Evolutionary conservation across 2,888 invertebrate species (phyloP).

Genomic region (Microchrysa polita): DNA sequence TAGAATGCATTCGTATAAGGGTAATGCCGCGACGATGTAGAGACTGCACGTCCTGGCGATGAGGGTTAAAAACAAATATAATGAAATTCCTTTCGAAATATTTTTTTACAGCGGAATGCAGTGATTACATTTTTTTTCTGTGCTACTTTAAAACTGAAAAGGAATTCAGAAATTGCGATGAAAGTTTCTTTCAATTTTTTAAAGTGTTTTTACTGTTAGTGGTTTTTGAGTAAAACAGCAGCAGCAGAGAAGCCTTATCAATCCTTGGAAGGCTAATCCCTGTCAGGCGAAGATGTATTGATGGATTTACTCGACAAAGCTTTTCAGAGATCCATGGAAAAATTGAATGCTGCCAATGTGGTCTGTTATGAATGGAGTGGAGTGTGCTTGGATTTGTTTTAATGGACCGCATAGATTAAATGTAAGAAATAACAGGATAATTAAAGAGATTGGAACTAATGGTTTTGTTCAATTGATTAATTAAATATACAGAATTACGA

Average conservation of each 20-base stretch:
- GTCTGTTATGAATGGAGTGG: too few relatives aligned
- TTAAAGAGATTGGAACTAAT: neutral
- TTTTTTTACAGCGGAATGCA: neutral
- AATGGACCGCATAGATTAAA: conserved; percentile 37
- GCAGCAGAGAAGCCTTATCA: conserved; percentile 25
- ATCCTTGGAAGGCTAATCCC: conserved; percentile 39
- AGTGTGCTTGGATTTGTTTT: conserved; percentile 10
- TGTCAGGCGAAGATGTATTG: conserved; percentile 48
- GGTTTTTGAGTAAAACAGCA: too few relatives aligned
- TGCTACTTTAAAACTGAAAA: conserved; percentile 28
- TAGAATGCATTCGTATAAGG: neutral
- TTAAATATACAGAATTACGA: neutral
- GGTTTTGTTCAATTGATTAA: neutral
- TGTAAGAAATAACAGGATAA: neutral
- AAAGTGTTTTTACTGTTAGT: conserved; percentile 28
- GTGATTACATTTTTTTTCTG: neutral
- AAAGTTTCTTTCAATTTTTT: conserved; percentile 35
- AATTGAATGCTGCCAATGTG: too few relatives aligned
- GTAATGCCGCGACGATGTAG: neutral
- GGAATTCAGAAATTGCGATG: neutral
- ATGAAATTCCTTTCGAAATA: conserved; percentile 30
- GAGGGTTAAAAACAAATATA: conserved; percentile 18
- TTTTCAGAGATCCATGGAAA: too few relatives aligned
- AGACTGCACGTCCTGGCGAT: neutral
- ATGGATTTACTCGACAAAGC: conserved; percentile 33